Conservation (phyloP, 2,797 vertebrate genomes). For the Phataginus tetradactyla region DNA sequence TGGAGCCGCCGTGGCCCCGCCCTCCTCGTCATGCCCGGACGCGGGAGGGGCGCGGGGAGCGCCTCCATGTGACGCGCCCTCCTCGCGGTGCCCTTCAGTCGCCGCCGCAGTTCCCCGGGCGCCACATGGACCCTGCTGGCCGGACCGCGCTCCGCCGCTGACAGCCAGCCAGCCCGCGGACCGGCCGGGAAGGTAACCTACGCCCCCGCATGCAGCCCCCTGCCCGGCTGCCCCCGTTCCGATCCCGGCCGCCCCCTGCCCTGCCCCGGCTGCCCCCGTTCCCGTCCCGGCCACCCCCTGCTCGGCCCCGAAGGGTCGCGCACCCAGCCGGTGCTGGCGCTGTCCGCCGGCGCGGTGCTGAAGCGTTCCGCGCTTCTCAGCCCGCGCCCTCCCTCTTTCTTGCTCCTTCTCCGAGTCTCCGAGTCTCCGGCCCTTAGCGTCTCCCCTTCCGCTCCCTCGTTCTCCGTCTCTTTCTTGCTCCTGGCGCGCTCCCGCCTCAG, state of each 20-base stretch:
- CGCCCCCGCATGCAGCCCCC: neutral
- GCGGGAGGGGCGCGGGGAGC: constrained; percentile 61
- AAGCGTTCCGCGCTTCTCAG: constrained; percentile 9
- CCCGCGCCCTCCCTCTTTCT: neutral
- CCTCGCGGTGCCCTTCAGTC: constrained; percentile 82
- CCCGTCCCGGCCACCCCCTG: neutral
- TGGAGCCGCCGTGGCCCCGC: constrained; percentile 45
- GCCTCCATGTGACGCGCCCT: constrained; percentile 78
- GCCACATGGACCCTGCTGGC: constrained; percentile 81
- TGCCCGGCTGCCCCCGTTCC: no score
- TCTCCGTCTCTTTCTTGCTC: neutral
- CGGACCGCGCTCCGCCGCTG: constrained; percentile 72
- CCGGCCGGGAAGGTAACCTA: constrained; percentile 58
- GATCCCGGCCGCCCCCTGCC: neutral
- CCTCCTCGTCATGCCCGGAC: constrained; percentile 71
- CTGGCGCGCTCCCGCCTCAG: neutral
- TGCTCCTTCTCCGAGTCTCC: neutral
- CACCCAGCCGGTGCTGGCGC: neutral
- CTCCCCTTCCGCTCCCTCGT: neutral
- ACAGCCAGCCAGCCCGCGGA: neutral
- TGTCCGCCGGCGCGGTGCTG: constrained; percentile 72
- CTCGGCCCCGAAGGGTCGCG: neutral
- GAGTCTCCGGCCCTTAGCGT: neutral
- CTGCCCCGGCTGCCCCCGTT: no score
- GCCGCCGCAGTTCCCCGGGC: constrained; percentile 74